Conservation (phyloP, 2,113 vertebrate genomes). For the Silurus asotus region DNA sequence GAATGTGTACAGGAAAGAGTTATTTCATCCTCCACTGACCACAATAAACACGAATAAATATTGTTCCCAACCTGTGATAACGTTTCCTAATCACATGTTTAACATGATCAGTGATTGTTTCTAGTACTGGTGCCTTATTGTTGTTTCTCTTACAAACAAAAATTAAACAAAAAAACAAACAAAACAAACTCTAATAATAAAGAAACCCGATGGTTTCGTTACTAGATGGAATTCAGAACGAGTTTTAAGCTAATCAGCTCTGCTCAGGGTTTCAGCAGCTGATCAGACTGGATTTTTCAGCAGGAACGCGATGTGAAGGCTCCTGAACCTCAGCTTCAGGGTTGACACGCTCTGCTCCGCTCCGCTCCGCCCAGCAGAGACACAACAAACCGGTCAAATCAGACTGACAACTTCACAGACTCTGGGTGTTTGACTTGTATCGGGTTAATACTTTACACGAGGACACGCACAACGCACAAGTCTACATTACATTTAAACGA, state of each 20-base stretch:
- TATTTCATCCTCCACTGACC: background rate
- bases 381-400: constrained; percentile 1
- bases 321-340: background rate
- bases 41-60: background rate
- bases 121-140: background rate
- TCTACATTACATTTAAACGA: background rate
- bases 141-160: background rate
- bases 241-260: background rate
- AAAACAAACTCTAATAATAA: too few relatives aligned
- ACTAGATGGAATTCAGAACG: background rate
- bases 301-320: background rate
- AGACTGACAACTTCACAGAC: background rate
- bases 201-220: background rate
- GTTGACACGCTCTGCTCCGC: background rate
- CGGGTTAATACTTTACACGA: background rate
- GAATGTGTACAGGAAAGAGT: background rate
- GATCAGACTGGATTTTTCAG: constrained; percentile 16
- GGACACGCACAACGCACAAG: background rate
- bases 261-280: background rate
- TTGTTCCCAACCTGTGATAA: background rate
- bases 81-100: too few relatives aligned
- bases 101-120: background rate
- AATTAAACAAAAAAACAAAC: too few relatives aligned
- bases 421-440: background rate
- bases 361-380: background rate